Conservation (phyloP, 2,888 invertebrate genomes). For the Acrocera orbiculus region DNA sequence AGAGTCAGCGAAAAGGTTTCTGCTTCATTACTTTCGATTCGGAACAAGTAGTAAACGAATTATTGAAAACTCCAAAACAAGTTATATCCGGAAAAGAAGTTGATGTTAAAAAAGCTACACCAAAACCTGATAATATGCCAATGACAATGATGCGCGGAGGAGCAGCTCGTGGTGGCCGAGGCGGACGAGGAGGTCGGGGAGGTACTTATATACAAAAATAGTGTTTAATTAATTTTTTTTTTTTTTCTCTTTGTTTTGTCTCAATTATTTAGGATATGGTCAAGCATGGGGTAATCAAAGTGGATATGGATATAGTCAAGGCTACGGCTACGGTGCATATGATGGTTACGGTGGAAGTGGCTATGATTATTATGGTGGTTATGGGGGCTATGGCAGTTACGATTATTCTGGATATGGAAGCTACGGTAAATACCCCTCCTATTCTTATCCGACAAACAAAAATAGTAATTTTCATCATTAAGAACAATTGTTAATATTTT, state of each 20-base stretch:
- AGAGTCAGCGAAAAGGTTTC: slow-evolving; percentile 92
- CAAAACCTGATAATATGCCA: slow-evolving; percentile 63
- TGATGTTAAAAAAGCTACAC: slow-evolving; percentile 89
- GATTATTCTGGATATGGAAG: slow-evolving; percentile 67
- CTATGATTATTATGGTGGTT: slow-evolving; percentile 56
- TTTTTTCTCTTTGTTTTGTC: no score
- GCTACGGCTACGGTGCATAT: slow-evolving; percentile 49
- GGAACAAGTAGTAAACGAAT: slow-evolving; percentile 82
- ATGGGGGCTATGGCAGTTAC: slow-evolving; percentile 62
- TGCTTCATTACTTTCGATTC: slow-evolving; percentile 96
- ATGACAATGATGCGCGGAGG: slow-evolving; percentile 42
- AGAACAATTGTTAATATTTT: no score
- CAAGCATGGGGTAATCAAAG: slow-evolving; percentile 46
- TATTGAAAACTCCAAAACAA: slow-evolving; percentile 82
- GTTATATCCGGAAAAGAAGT: slow-evolving; percentile 87
- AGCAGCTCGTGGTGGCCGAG: slow-evolving; percentile 44
- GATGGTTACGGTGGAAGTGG: slow-evolving; percentile 58
- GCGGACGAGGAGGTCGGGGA: slow-evolving; percentile 47
- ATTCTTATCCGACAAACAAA: slow-evolving; percentile 21
- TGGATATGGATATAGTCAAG: slow-evolving; percentile 49
- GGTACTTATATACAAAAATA: slow-evolving; percentile 27
- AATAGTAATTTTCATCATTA: slow-evolving; percentile 25
- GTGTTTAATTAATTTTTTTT: no score
- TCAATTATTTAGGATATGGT: slow-evolving; percentile 27
- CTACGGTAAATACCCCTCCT: slow-evolving; percentile 47